Evolutionary conservation across 2,888 invertebrate genomes (phyloP).

Genomic region (Eristalinus sepulchralis): DNA sequence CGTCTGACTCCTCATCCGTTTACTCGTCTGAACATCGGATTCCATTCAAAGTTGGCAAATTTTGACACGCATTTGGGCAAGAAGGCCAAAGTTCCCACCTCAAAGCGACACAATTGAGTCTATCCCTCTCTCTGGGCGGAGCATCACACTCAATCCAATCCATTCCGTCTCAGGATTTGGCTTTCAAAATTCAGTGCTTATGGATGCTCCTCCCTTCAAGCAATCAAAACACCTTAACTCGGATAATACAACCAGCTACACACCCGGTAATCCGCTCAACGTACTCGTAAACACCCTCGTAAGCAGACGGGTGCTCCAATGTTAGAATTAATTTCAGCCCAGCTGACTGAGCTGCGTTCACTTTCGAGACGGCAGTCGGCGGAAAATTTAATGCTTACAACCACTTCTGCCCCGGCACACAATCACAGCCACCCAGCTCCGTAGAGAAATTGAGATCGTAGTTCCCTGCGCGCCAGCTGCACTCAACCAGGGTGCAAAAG

Average conservation of each 20-base stretch:
- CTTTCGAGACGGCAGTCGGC: neutral
- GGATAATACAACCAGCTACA: neutral
- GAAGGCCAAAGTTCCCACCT: no score
- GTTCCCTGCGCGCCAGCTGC: conserved; percentile 33
- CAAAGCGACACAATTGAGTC: neutral
- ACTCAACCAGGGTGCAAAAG: neutral
- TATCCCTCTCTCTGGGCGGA: neutral
- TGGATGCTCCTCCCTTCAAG: neutral
- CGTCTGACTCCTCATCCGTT: no score
- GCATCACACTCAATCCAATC: neutral
- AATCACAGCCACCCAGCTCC: neutral
- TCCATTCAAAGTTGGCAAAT: no score
- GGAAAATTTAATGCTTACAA: neutral
- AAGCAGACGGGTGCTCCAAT: neutral
- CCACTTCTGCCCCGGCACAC: neutral
- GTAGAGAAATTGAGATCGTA: neutral
- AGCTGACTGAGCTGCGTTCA: neutral
- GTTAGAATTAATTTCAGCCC: neutral
- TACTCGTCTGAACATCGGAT: no score
- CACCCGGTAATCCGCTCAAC: neutral
- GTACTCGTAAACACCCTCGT: neutral
- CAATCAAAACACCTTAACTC: neutral
- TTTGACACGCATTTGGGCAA: no score
- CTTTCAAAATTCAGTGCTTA: no score
- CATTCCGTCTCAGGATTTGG: no score